These are phyloP conservation scores for Lasioglossum baleicum DNA, from an alignment of 1,140 invertebrate genomes.

Conservation along the genomic window DNA sequence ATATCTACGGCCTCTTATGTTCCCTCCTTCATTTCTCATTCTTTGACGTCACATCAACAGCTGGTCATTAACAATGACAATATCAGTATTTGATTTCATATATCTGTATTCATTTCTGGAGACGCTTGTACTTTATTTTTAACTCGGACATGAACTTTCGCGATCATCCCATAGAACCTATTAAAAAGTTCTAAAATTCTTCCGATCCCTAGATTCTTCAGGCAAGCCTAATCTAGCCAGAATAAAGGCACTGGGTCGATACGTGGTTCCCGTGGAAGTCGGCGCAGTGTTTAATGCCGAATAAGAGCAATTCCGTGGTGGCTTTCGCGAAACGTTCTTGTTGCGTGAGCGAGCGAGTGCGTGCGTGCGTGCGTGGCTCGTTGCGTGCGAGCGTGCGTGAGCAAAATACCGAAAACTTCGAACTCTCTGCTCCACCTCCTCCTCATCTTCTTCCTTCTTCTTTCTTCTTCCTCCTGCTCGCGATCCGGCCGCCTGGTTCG, in stretches of 20 bases:
- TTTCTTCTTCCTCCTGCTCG: slow-evolving; percentile 33
- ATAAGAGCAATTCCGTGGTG: slow-evolving; percentile 39
- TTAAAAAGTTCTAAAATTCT: too few relatives aligned
- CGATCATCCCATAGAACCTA: too few relatives aligned
- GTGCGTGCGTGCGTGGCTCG: slow-evolving; percentile 61
- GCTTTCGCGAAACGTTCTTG: slow-evolving; percentile 54
- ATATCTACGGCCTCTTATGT: too few relatives aligned
- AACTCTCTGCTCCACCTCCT: slow-evolving; percentile 58
- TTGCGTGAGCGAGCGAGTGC: slow-evolving; percentile 55
- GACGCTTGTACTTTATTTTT: too few relatives aligned
- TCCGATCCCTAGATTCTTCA: too few relatives aligned
- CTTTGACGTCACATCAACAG: too few relatives aligned
- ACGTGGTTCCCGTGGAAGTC: background rate
- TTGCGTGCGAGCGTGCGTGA: slow-evolving; percentile 73
- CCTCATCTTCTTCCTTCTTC: slow-evolving; percentile 20
- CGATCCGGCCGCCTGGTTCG: background rate
- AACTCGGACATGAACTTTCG: too few relatives aligned
- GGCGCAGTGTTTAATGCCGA: slow-evolving; percentile 13
- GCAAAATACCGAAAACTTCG: slow-evolving; percentile 77
- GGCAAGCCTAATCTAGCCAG: background rate
- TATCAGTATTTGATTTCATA: too few relatives aligned
- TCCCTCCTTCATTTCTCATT: too few relatives aligned
- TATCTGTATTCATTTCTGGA: too few relatives aligned
- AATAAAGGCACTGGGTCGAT: slow-evolving; percentile 41
- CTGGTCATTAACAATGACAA: too few relatives aligned